Evolutionary conservation across 2,888 invertebrate genomes (phyloP).

Genomic region (Opisthograptis luteolata): DNA sequence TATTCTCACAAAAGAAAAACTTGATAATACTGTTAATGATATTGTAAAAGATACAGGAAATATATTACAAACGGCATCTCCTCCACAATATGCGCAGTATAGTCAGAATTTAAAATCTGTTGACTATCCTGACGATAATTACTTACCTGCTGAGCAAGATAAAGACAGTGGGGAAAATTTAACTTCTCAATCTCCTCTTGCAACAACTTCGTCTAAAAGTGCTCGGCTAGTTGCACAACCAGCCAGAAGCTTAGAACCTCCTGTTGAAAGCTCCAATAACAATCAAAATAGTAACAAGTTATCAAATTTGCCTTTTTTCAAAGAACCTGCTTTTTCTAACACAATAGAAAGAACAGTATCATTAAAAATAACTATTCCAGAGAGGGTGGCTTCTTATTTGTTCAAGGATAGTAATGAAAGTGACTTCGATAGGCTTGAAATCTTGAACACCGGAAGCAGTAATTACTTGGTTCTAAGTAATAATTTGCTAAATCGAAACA

Average conservation of each 20-base stretch:
- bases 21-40: slow-evolving; percentile 68
- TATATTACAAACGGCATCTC: slow-evolving; percentile 59
- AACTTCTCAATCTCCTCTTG: slow-evolving; percentile 54
- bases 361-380: slow-evolving; percentile 76
- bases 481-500: slow-evolving; percentile 48
- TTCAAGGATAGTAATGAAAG: slow-evolving; percentile 63
- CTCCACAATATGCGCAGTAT: slow-evolving; percentile 52
- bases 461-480: slow-evolving; percentile 74
- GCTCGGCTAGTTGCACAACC: slow-evolving; percentile 57
- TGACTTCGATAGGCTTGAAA: slow-evolving; percentile 69
- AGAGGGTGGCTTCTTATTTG: slow-evolving; percentile 69
- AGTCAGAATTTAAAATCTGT: slow-evolving; percentile 47
- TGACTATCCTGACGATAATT: slow-evolving; percentile 52
- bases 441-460: slow-evolving; percentile 74
- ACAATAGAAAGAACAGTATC: slow-evolving; percentile 78
- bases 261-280: slow-evolving; percentile 47
- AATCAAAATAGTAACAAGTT: slow-evolving; percentile 57
- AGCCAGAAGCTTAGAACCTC: slow-evolving; percentile 63
- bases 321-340: slow-evolving; percentile 61
- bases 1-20: slow-evolving; percentile 71
- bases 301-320: slow-evolving; percentile 65
- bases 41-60: slow-evolving; percentile 71
- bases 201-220: slow-evolving; percentile 50
- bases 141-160: slow-evolving; percentile 47
- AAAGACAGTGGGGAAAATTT: slow-evolving; percentile 62